Conservation (phyloP, 2,888 invertebrate species). For the Synanthedon andrenaeformis region DNA sequence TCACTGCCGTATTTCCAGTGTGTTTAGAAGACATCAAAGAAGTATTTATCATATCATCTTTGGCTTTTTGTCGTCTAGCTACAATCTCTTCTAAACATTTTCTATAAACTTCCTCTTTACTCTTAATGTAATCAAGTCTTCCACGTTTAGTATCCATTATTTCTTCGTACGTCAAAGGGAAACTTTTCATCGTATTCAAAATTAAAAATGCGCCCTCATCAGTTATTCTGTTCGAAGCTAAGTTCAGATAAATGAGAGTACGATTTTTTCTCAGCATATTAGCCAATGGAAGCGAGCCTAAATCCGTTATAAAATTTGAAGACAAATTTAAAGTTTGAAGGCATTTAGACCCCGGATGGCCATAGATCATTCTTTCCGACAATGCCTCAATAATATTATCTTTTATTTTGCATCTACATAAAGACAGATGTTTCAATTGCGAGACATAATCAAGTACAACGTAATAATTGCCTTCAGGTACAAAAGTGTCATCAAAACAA, state of each 20-base stretch:
- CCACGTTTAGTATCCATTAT: conserved; percentile 10
- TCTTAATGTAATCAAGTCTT: conserved; percentile 13
- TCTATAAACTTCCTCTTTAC: conserved; percentile 13
- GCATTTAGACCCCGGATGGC: conserved; percentile 13
- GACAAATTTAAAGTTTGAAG: conserved; percentile 28
- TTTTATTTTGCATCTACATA: conserved; percentile 30
- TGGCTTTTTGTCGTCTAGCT: background rate
- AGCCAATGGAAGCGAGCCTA: conserved; percentile 24
- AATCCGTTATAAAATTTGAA: conserved; percentile 30
- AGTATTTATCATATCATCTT: too few species aligned
- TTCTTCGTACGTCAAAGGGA: conserved; percentile 23
- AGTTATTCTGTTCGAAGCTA: conserved; percentile 32
- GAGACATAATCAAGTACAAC: conserved; percentile 22
- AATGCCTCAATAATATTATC: conserved; percentile 23
- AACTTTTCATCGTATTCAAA: conserved; percentile 22
- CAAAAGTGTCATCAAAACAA: conserved; percentile 27
- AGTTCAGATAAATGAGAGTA: conserved; percentile 28
- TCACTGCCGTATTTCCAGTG: background rate
- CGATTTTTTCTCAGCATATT: conserved; percentile 31
- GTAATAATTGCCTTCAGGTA: conserved; percentile 27
- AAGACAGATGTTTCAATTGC: conserved; percentile 28
- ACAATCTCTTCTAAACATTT: conserved; percentile 14
- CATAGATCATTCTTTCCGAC: conserved; percentile 16
- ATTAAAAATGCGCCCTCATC: conserved; percentile 26
- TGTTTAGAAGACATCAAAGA: too few species aligned